These are phyloP conservation scores for Chaetorhynchus papuensis DNA, from an alignment of 2,113 vertebrate species.

Conservation along the genomic window DNA sequence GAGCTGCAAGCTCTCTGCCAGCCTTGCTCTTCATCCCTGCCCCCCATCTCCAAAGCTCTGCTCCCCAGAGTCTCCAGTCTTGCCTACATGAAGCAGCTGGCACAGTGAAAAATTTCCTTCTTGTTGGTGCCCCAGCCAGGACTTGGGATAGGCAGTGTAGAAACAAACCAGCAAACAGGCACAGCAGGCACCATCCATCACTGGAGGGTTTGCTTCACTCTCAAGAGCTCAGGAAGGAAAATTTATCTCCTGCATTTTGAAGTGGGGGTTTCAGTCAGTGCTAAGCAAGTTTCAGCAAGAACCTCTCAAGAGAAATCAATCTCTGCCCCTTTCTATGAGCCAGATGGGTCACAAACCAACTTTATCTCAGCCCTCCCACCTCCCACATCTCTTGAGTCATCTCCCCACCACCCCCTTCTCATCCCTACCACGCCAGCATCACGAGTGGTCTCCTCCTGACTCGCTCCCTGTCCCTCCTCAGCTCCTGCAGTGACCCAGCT, in stretches of 20 bases:
- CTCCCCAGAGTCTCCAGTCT: not conserved
- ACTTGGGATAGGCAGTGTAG: not conserved
- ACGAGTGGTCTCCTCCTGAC: not conserved
- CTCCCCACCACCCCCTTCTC: not conserved
- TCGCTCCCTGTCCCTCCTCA: not conserved
- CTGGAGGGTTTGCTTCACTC: not conserved
- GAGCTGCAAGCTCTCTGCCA: not conserved
- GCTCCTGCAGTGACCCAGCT: not conserved
- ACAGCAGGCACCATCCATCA: not conserved
- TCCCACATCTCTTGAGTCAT: conserved; percentile 9
- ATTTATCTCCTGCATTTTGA: not conserved
- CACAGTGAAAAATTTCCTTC: not conserved
- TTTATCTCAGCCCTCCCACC: not conserved
- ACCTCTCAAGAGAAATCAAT: not conserved
- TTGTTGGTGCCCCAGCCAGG: not conserved
- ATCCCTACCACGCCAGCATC: not conserved
- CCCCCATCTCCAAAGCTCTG: not conserved
- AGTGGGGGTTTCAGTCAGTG: not conserved
- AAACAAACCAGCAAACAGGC: not conserved
- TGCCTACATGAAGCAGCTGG: not conserved
- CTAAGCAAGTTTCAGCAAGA: not conserved
- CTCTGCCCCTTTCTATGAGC: not conserved
- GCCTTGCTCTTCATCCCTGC: not conserved
- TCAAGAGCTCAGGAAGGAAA: not conserved
- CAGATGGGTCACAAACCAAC: not conserved